Base-by-base conservation (phyloP, 1,140 invertebrate genomes). In the Drosophila ambigua region DNA sequence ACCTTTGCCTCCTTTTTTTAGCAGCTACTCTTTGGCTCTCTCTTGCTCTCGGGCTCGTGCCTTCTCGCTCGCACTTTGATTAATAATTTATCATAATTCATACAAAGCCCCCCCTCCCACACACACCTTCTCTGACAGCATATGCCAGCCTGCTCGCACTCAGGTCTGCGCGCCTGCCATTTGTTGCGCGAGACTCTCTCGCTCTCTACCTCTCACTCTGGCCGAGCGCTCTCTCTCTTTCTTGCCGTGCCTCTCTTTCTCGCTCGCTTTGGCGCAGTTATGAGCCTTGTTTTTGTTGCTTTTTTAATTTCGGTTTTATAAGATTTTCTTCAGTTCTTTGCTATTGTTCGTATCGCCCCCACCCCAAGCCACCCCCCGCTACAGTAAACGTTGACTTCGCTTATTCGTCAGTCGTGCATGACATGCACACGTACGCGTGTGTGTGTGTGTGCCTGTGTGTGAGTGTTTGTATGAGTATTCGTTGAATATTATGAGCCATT, bases 71-170 rank as follows among this genome's bases (percentile, higher is more conserved):
- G 57, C 54, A 45, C 62, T 49, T 39, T 54, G 71, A 80, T 90
- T 91, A 91, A 91, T 91, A 91, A 91, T 91, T 91, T 90, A 91
- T 91, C 90, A 91, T 91, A 91, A 91, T 91, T 91, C 90, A 91
- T 91, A 81, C 79, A 83, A 74, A 76, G 68, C 81, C 66, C 71
- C 74, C 66, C 76, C 72, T 72, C 24, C 20, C 26, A 48, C 24
- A 11, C 13, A 11, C 31, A 41, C 20, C 46, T 44, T 45, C 83
- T 88, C 78, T 74, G 68, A 55, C 52, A 62, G 48, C 24, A 68
- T 24, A 24, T 53, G 75, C 75, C 66, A 52, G 82, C 76, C 79
- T 72, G 54, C 82, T 87, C 20, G 41, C 78, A 75, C 81, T 24
- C 50, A 50, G 65, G 51, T 63, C 51, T 58, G 55, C 46, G 20